Conservation (phyloP, 2,888 invertebrate genomes). For the Allophyes oxyacanthae region DNA sequence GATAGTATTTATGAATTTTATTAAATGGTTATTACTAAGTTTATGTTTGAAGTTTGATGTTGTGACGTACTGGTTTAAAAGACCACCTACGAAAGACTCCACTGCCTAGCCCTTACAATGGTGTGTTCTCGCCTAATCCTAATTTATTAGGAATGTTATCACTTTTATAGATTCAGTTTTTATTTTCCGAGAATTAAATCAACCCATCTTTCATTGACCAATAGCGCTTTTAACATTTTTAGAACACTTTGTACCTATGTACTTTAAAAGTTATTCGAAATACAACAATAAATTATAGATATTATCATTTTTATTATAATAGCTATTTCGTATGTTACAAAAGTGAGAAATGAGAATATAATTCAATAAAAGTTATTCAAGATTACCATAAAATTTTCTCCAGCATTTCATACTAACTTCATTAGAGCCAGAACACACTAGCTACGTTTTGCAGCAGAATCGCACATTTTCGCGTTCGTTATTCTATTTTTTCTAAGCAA, state of each 20-base stretch:
- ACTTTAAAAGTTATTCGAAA: too few species aligned
- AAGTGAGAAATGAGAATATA: conserved; percentile 4
- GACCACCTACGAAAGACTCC: conserved; percentile 52
- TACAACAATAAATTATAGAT: too few species aligned
- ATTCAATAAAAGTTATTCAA: conserved; percentile 15
- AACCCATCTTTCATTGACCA: conserved; percentile 22
- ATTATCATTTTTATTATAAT: conserved; percentile 14
- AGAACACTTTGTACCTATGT: conserved; percentile 3
- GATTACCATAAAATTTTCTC: background rate
- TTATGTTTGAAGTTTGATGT: conserved; percentile 27
- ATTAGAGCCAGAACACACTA: too few species aligned
- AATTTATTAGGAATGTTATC: conserved; percentile 54
- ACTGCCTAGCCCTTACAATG: conserved; percentile 26
- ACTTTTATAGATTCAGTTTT: conserved; percentile 24
- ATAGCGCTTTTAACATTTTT: conserved; percentile 5
- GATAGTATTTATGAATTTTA: conserved; percentile 43
- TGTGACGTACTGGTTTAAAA: conserved; percentile 32
- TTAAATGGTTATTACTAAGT: conserved; percentile 21
- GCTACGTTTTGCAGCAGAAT: too few species aligned
- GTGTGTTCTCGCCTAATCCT: conserved; percentile 47
- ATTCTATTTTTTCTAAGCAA: too few species aligned
- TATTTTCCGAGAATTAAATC: conserved; percentile 24
- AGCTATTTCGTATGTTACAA: conserved; percentile 1
- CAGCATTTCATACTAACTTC: conserved; percentile 8
- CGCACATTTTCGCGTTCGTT: too few species aligned